These are phyloP conservation scores for Melipona bicolor DNA, from an alignment of 2,888 invertebrate species.

Conservation along the genomic window DNA sequence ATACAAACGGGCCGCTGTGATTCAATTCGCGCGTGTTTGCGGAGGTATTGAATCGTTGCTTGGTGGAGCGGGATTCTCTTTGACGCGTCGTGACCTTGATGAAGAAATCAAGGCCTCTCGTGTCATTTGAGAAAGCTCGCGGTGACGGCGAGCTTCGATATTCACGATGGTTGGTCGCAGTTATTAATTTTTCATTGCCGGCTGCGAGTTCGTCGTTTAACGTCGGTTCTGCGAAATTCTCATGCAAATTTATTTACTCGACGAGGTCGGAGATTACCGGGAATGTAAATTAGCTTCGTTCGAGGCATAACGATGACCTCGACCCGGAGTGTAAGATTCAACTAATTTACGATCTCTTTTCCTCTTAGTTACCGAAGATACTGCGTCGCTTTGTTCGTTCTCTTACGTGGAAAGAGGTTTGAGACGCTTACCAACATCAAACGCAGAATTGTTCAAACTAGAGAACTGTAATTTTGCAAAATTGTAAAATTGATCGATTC, in stretches of 20 bases:
- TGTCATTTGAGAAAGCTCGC: not conserved
- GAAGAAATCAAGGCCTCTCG: not conserved
- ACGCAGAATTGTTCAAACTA: no score
- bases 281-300: constrained; percentile 5
- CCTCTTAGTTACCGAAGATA: not conserved
- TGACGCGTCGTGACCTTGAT: no score
- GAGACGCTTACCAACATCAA: not conserved
- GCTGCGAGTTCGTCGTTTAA: not conserved
- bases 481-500: no score
- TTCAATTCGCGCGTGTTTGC: constrained; percentile 7
- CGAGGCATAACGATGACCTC: constrained; percentile 3
- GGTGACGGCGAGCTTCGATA: not conserved
- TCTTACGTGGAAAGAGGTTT: not conserved
- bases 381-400: not conserved
- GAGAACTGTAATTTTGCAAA: not conserved
- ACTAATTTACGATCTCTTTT: constrained; percentile 4
- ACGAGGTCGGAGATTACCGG: not conserved
- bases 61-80: not conserved
- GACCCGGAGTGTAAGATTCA: not conserved
- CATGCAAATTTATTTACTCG: constrained; percentile 27
- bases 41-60: not conserved
- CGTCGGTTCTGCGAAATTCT: constrained; percentile 8
- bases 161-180: constrained; percentile 1
- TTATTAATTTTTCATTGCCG: not conserved
- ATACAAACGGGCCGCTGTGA: constrained; percentile 38